Base-by-base conservation (phyloP, 2,797 vertebrate species). In the Lophotriccus pileatus region DNA sequence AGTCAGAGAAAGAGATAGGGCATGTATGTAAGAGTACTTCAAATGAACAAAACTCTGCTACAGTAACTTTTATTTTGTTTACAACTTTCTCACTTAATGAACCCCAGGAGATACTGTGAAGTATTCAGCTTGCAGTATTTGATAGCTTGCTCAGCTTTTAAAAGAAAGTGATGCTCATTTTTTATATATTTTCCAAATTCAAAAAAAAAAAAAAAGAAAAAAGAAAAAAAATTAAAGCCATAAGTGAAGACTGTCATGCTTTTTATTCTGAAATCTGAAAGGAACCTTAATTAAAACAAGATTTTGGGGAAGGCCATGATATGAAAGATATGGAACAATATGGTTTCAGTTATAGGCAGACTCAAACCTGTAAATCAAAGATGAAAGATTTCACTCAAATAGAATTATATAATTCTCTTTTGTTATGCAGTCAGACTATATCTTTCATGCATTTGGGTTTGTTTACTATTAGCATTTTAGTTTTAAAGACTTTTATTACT, bases 331-430 rank as follows among this genome's bases (percentile, higher is more conserved):
- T 87, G 95, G 96, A 94, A 93, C 98, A 98, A 98, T 98, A 56
- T 98, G 97, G 97, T 98, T 98, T 97, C 78, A 96, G 94, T 98
- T 98, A 98, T 87, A 95, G 93, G 55, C 89, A 91, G 98, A 97
- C 97, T 97, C 95, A 91, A 97, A 98, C 98, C 97, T 98, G 97
- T 97, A 98, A 98, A 98, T 98, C 96, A 98, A 97, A 97, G 97
- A 98, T 98, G 97, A 98, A 98, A 98, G 97, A 98, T 98, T 97
- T 98, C 98, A 98, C 98, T 98, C 98, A 98, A 98, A 97, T 98
- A 97, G 98, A 98, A 98, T 98, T 98, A 98, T 98, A 98, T 97
- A 98, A 98, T 98, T 98, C 98, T 96, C 97, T 97, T 98, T 98
- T 98, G 98, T 98, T 98, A 97, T 97, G 97, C 76, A 97, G 96